Conservation (phyloP, 2,113 vertebrate species). For the Myodes glareolus region DNA sequence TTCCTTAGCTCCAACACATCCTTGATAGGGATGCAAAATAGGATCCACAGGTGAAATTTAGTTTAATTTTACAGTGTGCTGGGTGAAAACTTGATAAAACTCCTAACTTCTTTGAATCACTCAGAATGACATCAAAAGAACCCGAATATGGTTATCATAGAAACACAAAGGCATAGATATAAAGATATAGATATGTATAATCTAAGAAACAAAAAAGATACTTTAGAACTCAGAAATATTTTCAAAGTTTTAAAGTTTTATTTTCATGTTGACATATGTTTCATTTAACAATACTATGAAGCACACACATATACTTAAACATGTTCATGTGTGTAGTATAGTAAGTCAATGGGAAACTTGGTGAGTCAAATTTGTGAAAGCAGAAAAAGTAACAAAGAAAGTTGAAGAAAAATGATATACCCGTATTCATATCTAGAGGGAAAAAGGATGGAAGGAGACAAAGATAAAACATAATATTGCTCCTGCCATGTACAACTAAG, state of each 20-base stretch:
- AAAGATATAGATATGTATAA: no score
- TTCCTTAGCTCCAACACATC: not conserved
- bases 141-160: not conserved
- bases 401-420: accelerated
- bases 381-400: not conserved
- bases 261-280: not conserved
- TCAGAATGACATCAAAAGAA: not conserved
- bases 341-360: not conserved
- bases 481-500: not conserved
- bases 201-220: not conserved
- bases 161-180: not conserved
- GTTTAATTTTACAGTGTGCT: not conserved
- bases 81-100: not conserved
- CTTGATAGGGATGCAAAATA: not conserved
- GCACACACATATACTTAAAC: not conserved
- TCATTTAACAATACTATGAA: not conserved
- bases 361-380: not conserved
- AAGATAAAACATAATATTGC: no score
- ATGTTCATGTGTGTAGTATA: no score
- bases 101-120: not conserved
- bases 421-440: not conserved
- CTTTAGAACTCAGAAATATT: not conserved
- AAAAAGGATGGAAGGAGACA: not conserved
- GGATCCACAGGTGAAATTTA: not conserved
- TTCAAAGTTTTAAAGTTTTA: not conserved